phyloP scores from a whole-genome alignment of 1,140 invertebrate species.

The Trinorchestia longiramus region DNA sequence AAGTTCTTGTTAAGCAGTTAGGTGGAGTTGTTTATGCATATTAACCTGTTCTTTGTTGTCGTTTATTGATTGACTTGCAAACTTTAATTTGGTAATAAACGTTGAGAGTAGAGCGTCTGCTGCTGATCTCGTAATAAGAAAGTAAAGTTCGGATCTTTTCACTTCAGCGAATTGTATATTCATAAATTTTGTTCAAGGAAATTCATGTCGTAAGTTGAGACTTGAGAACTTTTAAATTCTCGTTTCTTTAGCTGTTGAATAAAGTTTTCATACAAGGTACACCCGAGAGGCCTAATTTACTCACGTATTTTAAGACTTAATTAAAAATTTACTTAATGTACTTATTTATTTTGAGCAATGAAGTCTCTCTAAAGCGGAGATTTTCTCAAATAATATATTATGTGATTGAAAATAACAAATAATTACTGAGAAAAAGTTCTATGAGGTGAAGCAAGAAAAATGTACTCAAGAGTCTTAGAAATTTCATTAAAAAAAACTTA shows the following conservation, averaged over 20 bases:
- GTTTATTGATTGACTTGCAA: no score
- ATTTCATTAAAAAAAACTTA: background rate
- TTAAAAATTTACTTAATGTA: no score
- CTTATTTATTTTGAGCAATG: no score
- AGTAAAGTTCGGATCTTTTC: background rate
- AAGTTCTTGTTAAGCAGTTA: no score
- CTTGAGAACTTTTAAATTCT: background rate
- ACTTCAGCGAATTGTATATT: background rate
- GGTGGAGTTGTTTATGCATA: background rate
- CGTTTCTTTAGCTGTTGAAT: background rate
- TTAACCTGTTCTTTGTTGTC: no score
- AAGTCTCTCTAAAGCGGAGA: no score
- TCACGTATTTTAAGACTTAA: background rate
- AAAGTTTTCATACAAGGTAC: background rate
- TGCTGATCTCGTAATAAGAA: background rate
- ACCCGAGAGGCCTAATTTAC: background rate
- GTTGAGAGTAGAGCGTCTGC: no score
- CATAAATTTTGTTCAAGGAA: background rate
- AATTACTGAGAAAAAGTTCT: background rate
- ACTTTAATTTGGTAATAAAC: no score
- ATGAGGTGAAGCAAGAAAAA: background rate
- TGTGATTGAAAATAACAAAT: background rate
- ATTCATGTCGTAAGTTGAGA: background rate
- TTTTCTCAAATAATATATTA: background rate
- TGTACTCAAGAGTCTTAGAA: background rate